Evolutionary conservation across 2,113 vertebrate genomes (phyloP), one percentile per base, ranked within the genome.

Genomic region (Rhadina sibilatrix): DNA sequence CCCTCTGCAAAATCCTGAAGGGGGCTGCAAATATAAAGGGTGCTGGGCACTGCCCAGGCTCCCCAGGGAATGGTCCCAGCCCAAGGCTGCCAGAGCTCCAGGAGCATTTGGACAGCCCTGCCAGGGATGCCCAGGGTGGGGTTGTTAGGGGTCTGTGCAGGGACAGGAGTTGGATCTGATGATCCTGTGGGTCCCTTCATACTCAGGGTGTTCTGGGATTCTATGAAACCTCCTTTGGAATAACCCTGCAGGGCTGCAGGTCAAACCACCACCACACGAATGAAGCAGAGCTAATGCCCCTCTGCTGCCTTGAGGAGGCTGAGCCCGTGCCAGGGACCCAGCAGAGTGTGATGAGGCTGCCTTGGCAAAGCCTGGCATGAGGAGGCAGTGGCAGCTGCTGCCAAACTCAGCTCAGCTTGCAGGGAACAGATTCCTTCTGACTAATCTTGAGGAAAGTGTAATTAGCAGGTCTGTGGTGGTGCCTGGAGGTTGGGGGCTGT

Each of bases 71-170:
- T n/a, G 37, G 12, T 6, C 59, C 3, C 0, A 0, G 23, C 8
- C 46, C 0, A 0, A 75, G 38, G 33, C 38, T 82, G 23, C 23
- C 60, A 46, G 46, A 75, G 46, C 28, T 75, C 46, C 44, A 66
- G 52, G 19, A 66, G 12, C 0, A 0, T 33, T 74, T 66, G 46
- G 23, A 21, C 20, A 46, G 0, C 0, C 0, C 44, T 66, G 2
- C 13, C 37, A 66, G 52, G 59, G 31, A 35, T 61, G 56, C 5
- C 0, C 46, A 75, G 38, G 60, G 9, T 20, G 53, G 60, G 33
- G 17, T 53, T 82, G 23, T 5, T 75, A n/a, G 12, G 12, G 2
- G n/a, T 53, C 46, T 60, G 60, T 4, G 53, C 33, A 66, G 38
- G 33, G 28, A 7, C 2, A 30, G 53, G 33, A 0, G 46, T 7